Percentiles rank a stretch among this genome's conserved stretches.
Conservation (phyloP, 2,797 vertebrate genomes). For the Phoebastria nigripes region DNA sequence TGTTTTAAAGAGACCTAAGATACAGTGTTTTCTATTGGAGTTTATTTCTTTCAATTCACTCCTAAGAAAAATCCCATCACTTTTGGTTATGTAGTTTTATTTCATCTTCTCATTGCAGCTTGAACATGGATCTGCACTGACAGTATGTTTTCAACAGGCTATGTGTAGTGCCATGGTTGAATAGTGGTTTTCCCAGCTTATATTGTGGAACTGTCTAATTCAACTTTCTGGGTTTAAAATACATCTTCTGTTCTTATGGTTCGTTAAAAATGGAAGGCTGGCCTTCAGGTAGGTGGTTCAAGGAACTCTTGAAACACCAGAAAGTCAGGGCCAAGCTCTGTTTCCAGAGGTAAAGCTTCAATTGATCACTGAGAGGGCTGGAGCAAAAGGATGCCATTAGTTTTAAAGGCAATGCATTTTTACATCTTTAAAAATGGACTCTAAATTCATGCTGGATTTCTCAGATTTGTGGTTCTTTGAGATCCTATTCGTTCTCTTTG, state of each 20-base stretch:
- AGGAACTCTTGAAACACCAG: background rate
- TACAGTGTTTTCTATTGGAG: background rate
- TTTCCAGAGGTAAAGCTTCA: background rate
- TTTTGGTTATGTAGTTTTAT: background rate
- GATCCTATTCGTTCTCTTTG: background rate
- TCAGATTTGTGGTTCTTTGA: background rate
- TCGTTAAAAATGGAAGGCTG: background rate
- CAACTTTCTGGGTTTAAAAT: background rate
- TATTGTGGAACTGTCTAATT: background rate
- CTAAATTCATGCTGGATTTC: background rate
- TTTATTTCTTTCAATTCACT: background rate
- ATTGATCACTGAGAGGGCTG: background rate
- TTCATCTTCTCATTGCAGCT: background rate
- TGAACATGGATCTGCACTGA: background rate
- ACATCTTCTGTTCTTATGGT: background rate
- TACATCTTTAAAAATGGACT: background rate
- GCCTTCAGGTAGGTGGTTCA: background rate
- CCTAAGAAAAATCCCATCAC: background rate
- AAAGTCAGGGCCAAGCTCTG: background rate
- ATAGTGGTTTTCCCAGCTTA: background rate
- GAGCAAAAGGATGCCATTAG: background rate
- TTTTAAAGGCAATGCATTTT: background rate
- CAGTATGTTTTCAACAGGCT: background rate
- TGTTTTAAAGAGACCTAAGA: background rate
- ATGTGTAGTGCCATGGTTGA: background rate